Conservation (phyloP, 2,113 vertebrate species). For the Lasiurus cinereus region DNA sequence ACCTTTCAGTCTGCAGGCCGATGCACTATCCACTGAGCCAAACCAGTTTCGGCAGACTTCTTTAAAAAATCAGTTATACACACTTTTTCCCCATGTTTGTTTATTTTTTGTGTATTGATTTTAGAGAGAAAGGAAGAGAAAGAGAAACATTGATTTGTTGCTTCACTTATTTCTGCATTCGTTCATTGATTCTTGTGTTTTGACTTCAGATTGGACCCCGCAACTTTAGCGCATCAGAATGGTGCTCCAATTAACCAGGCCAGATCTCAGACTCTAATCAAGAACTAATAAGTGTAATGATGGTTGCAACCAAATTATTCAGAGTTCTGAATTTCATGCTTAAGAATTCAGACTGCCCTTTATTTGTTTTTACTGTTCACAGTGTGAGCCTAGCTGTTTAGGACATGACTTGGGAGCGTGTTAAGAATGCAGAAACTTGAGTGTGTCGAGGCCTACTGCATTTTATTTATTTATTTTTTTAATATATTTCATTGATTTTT, state of each 20-base stretch:
- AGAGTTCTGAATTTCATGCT: background rate
- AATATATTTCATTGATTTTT: too few relatives aligned
- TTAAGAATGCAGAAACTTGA: background rate
- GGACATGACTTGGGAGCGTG: background rate
- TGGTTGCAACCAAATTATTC: background rate
- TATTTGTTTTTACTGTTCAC: conserved; percentile 33
- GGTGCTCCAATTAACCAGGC: background rate
- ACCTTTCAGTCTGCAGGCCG: too few relatives aligned
- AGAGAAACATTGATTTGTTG: background rate
- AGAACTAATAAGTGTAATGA: background rate
- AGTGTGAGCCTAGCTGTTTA: background rate
- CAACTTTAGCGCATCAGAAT: background rate
- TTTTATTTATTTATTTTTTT: too few relatives aligned
- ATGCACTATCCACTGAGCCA: too few relatives aligned
- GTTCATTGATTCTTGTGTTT: background rate
- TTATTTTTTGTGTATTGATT: background rate
- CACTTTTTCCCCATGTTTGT: background rate
- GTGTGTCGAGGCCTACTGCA: background rate
- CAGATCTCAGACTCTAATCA: background rate
- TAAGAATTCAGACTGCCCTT: background rate
- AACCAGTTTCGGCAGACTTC: background rate
- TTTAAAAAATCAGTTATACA: background rate
- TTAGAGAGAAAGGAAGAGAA: background rate
- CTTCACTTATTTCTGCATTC: background rate
- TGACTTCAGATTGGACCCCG: background rate